Evolutionary conservation across 2,797 vertebrate species (phyloP).

Genomic region (Phaenicophaeus curvirostris): DNA sequence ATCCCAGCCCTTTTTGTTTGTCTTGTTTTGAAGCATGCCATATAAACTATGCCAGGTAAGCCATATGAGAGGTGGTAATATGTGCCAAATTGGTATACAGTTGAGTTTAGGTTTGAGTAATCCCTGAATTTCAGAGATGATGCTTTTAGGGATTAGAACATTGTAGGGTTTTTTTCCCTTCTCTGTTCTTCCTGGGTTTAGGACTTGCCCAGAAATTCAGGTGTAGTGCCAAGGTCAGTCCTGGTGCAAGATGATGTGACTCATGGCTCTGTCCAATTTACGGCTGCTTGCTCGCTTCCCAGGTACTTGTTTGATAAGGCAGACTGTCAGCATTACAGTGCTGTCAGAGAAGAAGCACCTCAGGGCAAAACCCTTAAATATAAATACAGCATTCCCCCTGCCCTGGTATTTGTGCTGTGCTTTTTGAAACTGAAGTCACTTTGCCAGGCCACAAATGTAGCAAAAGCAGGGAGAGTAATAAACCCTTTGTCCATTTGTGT

Average conservation of each 20-base stretch:
- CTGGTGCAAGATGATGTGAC: slow-evolving; percentile 15
- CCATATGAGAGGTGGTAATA: slow-evolving; percentile 51
- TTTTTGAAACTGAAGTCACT: slow-evolving; percentile 58
- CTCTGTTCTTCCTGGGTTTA: slow-evolving; percentile 19
- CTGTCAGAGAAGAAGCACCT: slow-evolving; percentile 43
- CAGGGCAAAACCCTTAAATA: slow-evolving; percentile 44
- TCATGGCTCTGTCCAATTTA: not conserved
- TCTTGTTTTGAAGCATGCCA: slow-evolving; percentile 48
- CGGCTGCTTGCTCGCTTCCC: slow-evolving; percentile 12
- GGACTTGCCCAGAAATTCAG: slow-evolving; percentile 10
- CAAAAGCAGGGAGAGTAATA: slow-evolving; percentile 17
- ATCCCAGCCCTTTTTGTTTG: slow-evolving; percentile 34
- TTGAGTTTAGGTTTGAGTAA: slow-evolving; percentile 15
- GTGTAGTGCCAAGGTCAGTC: slow-evolving; percentile 40
- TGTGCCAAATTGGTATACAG: slow-evolving; percentile 55
- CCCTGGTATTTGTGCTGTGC: not conserved
- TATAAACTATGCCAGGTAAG: slow-evolving; percentile 42
- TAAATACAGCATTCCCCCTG: not conserved
- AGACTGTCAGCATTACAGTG: slow-evolving; percentile 3
- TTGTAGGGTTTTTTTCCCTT: not conserved
- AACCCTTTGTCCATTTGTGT: not conserved
- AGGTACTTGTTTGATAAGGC: slow-evolving; percentile 27
- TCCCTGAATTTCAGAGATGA: slow-evolving; percentile 34
- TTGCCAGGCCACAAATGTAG: slow-evolving; percentile 57
- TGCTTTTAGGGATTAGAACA: slow-evolving; percentile 21